phyloP scores from a whole-genome alignment of 2,797 vertebrate genomes.

The Graptemys geographica region DNA sequence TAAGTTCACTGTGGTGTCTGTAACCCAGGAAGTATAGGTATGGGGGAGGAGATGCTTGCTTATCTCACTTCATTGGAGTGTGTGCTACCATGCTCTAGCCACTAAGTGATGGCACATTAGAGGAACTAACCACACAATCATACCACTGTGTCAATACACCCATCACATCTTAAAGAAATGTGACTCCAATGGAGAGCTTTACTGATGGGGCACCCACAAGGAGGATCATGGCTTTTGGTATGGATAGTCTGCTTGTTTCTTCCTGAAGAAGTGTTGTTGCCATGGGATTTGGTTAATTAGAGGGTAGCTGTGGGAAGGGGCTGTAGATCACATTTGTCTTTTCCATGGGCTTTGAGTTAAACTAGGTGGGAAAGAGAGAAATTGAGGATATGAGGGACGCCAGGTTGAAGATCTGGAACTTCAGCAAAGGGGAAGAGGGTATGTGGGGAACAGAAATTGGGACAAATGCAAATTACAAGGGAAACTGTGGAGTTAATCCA shows the following conservation, averaged over 20 bases:
- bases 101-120: accelerated
- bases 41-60: neutral
- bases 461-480: neutral
- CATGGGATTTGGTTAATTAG: neutral
- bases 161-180: neutral
- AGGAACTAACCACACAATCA: neutral
- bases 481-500: neutral
- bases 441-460: neutral
- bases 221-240: neutral
- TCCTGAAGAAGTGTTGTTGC: neutral
- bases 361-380: neutral
- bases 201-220: neutral
- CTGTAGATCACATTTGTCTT: neutral
- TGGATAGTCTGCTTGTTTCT: neutral
- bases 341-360: neutral
- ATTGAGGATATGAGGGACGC: neutral
- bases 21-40: neutral
- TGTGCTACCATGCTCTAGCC: neutral
- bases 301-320: neutral
- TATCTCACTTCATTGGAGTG: neutral
- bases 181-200: neutral
- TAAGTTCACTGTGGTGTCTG: neutral
- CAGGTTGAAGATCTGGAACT: neutral
- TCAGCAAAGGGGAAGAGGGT: neutral
- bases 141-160: neutral